Base-by-base conservation (phyloP, 2,888 invertebrate species). In the Bunonema sp. region DNA sequence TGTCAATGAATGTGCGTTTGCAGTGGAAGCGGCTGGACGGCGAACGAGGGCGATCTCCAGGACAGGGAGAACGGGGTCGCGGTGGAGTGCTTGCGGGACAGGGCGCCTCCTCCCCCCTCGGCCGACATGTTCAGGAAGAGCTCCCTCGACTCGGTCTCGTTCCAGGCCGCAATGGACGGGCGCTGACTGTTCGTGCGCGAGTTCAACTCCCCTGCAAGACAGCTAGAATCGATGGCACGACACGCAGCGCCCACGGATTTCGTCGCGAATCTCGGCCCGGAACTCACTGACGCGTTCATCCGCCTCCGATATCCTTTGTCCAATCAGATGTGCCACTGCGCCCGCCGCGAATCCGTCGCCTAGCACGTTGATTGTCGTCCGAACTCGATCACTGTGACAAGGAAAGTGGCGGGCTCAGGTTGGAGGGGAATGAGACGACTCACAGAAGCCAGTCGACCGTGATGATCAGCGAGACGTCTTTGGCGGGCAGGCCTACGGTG, bases 381-480 rank as follows among this genome's bases (percentile, higher is more conserved):
- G 47, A 18, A 66, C 48, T 31, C 65, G 49, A 45, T 65, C 65
- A 33, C 65, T 65, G 40, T 15, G 56, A 44, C 2, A 10, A 10
- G 24, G n/a, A 29, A 20, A n/a, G n/a, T 21, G 20, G 22, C 3
- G n/a, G n/a, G 4, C 23, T 22, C 7, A 8, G 20, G n/a, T n/a
- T n/a, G n/a, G n/a, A n/a, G n/a, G n/a, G n/a, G n/a, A n/a, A n/a
- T n/a, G n/a, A 34, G 24, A n/a, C 3, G 34, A 70, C 73, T 72
- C 63, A 79, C 79, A 79, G 61, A 44, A 79, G 70, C 79, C 79
- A 79, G 63, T 79, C 79, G 37, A 79, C 78, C 22, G 79, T 77
- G 47, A 79, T 75, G 34, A 79, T 74, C 47, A 79, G 70, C 24
- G 77, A 76, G 52, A 79, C 75, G 59, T 79, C 79, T 41, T 76